Conservation (phyloP, 2,797 vertebrate genomes). For the Vultur gryphus region DNA sequence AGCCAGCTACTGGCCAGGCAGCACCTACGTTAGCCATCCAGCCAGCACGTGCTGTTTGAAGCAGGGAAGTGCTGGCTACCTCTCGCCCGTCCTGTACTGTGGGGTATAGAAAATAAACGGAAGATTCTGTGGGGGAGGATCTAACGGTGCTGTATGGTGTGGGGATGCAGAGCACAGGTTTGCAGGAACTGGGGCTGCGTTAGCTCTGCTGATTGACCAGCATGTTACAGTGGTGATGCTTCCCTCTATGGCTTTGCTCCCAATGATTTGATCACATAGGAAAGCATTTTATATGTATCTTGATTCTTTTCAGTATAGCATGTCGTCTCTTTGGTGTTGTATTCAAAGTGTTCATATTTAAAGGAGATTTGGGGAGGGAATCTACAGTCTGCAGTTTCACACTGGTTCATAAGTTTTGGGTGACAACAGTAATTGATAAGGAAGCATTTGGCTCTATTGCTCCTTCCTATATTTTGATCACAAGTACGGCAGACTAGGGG, state of each 20-base stretch:
- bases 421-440: neutral
- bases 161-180: neutral
- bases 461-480: neutral
- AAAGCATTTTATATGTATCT: neutral
- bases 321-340: neutral
- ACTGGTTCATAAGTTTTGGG: neutral
- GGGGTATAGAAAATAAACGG: neutral
- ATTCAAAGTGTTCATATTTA: neutral
- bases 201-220: neutral
- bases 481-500: too few species aligned
- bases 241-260: neutral
- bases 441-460: neutral
- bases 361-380: neutral
- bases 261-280: neutral
- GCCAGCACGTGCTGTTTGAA: neutral
- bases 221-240: neutral
- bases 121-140: neutral
- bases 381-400: neutral
- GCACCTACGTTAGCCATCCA: neutral
- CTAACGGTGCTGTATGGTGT: too few species aligned
- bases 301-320: neutral
- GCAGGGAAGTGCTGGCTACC: neutral
- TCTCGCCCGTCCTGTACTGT: neutral
- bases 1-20: neutral
- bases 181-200: neutral